phyloP scores from a whole-genome alignment of 1,140 invertebrate genomes.

The Plutomurus gul region DNA sequence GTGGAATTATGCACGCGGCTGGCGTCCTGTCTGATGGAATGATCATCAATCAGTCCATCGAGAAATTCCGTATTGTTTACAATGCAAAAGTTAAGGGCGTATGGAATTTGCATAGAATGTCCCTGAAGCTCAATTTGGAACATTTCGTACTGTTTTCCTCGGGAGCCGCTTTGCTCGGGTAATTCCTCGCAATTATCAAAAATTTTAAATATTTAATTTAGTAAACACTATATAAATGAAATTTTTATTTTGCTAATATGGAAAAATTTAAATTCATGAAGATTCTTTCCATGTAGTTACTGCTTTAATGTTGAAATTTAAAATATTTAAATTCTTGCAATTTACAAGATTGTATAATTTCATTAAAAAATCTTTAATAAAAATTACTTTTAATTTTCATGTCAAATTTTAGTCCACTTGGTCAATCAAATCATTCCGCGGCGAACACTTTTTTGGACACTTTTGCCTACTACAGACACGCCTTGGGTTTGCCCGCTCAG shows the following conservation, averaged over 20 bases:
- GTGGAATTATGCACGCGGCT: conserved; percentile 44
- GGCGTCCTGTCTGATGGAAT: conserved; percentile 33
- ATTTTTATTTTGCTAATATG: too few species aligned
- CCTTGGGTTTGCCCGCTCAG: background rate
- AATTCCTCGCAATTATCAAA: too few species aligned
- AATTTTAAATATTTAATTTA: too few species aligned
- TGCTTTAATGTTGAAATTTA: too few species aligned
- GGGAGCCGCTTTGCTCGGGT: background rate
- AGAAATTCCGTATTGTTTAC: conserved; percentile 29
- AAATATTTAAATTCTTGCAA: too few species aligned
- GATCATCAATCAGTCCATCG: conserved; percentile 29
- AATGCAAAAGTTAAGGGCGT: conserved; percentile 40
- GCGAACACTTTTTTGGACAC: conserved; percentile 30
- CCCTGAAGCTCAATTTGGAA: background rate
- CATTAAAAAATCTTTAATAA: background rate
- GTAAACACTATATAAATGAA: too few species aligned
- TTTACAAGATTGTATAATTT: too few species aligned
- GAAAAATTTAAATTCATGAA: too few species aligned
- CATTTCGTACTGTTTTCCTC: conserved; percentile 34
- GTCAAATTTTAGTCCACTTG: background rate
- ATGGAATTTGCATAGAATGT: conserved; percentile 35
- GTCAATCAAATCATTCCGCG: conserved; percentile 19
- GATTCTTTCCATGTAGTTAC: too few species aligned
- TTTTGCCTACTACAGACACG: conserved; percentile 6
- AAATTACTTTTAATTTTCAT: background rate